phyloP scores from a whole-genome alignment of 1,140 invertebrate genomes.

The Hesperophylax magnus region DNA sequence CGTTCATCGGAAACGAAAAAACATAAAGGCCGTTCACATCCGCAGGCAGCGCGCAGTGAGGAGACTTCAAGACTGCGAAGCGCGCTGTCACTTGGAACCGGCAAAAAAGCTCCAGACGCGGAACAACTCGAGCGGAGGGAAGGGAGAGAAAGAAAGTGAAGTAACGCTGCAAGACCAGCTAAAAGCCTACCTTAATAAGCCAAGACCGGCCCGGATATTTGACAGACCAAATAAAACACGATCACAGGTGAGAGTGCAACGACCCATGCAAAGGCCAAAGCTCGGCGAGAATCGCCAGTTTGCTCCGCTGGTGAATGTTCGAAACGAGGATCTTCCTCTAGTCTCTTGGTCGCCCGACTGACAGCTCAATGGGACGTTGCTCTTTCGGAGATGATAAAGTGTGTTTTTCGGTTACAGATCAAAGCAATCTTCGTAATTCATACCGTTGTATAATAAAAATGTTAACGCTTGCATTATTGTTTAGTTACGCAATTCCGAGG shows the following conservation, averaged over 20 bases:
- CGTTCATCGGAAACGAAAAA: background rate
- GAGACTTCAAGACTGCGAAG: background rate
- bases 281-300: background rate
- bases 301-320: background rate
- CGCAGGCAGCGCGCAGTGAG: background rate
- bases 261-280: constrained; percentile 7
- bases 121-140: background rate
- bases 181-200: constrained; percentile 3
- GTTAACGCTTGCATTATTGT: constrained; percentile 17
- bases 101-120: constrained; percentile 7
- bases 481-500: background rate
- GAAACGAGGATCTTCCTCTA: background rate
- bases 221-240: constrained; percentile 21
- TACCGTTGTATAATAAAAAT: background rate
- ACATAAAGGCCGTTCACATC: background rate
- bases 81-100: background rate
- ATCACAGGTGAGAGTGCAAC: constrained; percentile 19
- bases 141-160: constrained; percentile 20
- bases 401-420: constrained; percentile 23
- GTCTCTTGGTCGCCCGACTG: background rate
- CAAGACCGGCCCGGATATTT: constrained; percentile 5
- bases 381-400: constrained; percentile 24
- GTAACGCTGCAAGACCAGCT: background rate
- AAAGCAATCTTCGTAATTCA: constrained; percentile 15
- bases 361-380: constrained; percentile 15